Base-by-base conservation (phyloP, 2,113 vertebrate genomes). In the Forbesichthys agassizii region DNA sequence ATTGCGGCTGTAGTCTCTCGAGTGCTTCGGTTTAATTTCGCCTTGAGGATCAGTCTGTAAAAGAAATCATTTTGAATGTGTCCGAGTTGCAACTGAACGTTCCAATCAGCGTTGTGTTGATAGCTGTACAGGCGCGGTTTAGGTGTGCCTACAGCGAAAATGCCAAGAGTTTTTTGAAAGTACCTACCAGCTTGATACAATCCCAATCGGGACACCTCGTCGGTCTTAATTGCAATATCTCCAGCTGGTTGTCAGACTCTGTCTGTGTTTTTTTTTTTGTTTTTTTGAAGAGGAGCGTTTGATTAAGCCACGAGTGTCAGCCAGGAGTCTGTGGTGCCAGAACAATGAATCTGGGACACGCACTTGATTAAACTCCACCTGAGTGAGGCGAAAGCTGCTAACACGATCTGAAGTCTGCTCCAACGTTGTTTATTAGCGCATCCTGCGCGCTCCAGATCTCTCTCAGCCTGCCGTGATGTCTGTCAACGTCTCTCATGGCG, bases 161-260 rank as follows among this genome's bases (percentile, higher is more conserved):
- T 27, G 27, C 27, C 1, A 27, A 27, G 27, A 27, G 27, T 27
- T 27, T 27, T 27, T 27, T 27, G 2, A 27, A 27, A 27, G 27
- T 27, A 27, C 27, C 27, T 27, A 27, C 27, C 27, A 27, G 27
- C 27, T 27, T 27, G 27, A 27, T 27, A 27, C 27, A 27, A 27
- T 27, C 27, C 27, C 27, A 27, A 27, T 27, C 16, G 16, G 16
- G 16, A 27, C 2, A 3, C 27, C 27, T 27, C 27, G 27, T 27
- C 27, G 2, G 27, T 3, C 27, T 27, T 27, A 51, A 79, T n/a
- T 76, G 72, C 81, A 86, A 80, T 72, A 61, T 67, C 65, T 76
- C 77, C 82, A 78, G 85, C 78, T 86, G 80, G 11, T 79, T 74
- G 73, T 8, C 54, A 74, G 67, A 82, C 66, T 74, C 66, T 68